A percentile compares a stretch with the other conserved stretches of the same genome.
phyloP scores from a whole-genome alignment of 2,113 vertebrate species.

The Microtus ochrogaster region DNA sequence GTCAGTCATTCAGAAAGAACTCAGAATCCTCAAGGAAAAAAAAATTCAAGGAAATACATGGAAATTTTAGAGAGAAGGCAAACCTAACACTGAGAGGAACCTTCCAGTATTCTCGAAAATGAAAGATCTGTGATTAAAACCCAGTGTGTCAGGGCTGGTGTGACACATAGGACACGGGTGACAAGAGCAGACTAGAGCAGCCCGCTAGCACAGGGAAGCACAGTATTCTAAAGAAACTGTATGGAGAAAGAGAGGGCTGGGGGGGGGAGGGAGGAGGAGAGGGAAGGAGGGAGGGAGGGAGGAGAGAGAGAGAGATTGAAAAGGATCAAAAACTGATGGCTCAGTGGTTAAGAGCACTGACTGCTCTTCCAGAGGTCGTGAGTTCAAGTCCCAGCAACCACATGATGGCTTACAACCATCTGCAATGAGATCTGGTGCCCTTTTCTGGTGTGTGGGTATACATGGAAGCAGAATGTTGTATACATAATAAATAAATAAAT shows the following conservation, averaged over 20 bases:
- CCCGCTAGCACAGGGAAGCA: not conserved
- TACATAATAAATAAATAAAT: too few species aligned
- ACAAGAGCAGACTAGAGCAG: not conserved
- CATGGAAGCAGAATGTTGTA: too few species aligned
- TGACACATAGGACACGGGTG: not conserved
- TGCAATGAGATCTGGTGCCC: too few species aligned
- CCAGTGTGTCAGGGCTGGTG: not conserved
- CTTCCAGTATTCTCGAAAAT: not conserved
- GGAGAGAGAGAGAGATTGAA: too few species aligned
- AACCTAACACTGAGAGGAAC: not conserved
- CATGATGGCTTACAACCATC: too few species aligned
- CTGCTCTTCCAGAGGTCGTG: too few species aligned
- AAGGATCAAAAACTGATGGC: not conserved
- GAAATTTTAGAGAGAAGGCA: not conserved
- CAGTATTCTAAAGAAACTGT: not conserved
- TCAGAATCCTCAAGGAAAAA: not conserved
- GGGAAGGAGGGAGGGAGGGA: too few species aligned
- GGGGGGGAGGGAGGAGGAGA: accelerated
- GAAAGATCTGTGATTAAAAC: not conserved
- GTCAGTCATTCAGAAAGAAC: not conserved
- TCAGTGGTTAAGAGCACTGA: too few species aligned
- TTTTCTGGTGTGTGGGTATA: too few species aligned
- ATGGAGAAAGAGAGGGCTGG: too few species aligned
- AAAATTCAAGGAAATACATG: not conserved
- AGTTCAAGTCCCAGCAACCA: too few species aligned